Evolutionary conservation across 64 coral and sea anemone species (phyloP), one percentile per base, ranked within the genome.

Genomic region (Pocillopora damicornis): DNA sequence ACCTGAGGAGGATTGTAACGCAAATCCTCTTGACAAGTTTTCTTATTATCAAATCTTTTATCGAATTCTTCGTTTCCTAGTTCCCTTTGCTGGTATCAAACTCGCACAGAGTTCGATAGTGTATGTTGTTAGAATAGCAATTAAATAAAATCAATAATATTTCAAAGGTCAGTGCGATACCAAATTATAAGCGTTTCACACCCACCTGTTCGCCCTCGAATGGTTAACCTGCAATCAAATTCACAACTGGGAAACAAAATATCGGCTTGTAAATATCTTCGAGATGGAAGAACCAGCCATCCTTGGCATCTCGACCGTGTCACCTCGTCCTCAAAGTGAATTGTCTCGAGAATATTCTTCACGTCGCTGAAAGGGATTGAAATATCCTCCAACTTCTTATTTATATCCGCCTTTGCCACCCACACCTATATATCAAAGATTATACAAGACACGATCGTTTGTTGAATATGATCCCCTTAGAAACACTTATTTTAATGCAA

Each of bases 161-260:
- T 51, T 51, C 42, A 51, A 7, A 51, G 42, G 42, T 51, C 42
- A 4, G 2, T 51, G 18, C 17, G 5, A 20, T 18, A 20, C 17
- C 6, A 67, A 8, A 67, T 20, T 20, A 67, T 67, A 67, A 20
- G 17, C 64, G 22, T 20, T 8, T 67, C 64, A 67, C 17, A 67
- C 64, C 5, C 17, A 63, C 30, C 59, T 17, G 6, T 20, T 36
- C 13, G 59, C 0, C 30, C 79, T 20, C 30, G 60, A 60, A 63
- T 81, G 7, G 60, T 81, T 11, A 81, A 8, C 60, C 79, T 81
- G 8, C 79, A 81, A 63, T 81, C 79, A 81, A 81, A 81, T 17
- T 81, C 61, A 10, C 79, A 81, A 34, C 79, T 60, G 20, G 79
- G 79, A 81, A 81, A 81, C 30, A 81, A 64, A 62, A 81, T 81